Conservation (phyloP, 35 echinoderm and acorn worm species). For the Holothuria glaberrima region DNA sequence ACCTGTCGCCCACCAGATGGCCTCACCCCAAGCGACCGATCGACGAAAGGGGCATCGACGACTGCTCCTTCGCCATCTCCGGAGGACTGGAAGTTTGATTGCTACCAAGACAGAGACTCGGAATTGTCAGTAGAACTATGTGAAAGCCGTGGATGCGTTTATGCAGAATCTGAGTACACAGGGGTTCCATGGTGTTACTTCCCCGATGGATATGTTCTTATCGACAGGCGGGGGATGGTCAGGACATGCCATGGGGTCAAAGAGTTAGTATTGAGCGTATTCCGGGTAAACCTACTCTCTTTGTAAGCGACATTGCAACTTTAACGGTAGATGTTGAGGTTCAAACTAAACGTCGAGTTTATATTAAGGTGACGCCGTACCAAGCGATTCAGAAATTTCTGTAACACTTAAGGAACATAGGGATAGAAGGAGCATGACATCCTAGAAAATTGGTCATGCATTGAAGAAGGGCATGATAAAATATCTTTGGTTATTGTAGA, state of each 20-base stretch:
- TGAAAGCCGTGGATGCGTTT: constrained; percentile 52
- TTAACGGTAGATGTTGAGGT: constrained; percentile 60
- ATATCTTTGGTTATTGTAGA: too few relatives aligned
- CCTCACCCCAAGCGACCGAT: not conserved
- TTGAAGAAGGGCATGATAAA: too few relatives aligned
- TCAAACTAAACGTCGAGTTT: constrained; percentile 62
- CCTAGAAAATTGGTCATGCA: too few relatives aligned
- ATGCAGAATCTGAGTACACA: not conserved
- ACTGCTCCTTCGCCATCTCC: not conserved
- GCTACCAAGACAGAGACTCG: constrained; percentile 45
- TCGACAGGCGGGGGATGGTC: constrained; percentile 11
- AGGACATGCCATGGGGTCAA: constrained; percentile 46
- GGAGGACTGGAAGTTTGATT: constrained; percentile 38
- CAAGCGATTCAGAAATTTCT: too few relatives aligned
- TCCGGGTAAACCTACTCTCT: constrained; percentile 28
- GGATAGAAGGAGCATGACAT: too few relatives aligned
- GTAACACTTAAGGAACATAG: too few relatives aligned
- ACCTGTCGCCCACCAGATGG: not conserved
- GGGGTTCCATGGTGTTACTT: constrained; percentile 69
- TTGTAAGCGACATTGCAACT: constrained; percentile 22
- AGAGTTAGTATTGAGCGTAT: constrained; percentile 54
- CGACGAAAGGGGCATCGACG: too few relatives aligned
- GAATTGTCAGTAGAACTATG: constrained; percentile 6
- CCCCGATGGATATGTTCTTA: constrained; percentile 71
- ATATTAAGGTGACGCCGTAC: constrained; percentile 70